Conservation (phyloP, 2,888 invertebrate species). For the Cetonia aurata region DNA sequence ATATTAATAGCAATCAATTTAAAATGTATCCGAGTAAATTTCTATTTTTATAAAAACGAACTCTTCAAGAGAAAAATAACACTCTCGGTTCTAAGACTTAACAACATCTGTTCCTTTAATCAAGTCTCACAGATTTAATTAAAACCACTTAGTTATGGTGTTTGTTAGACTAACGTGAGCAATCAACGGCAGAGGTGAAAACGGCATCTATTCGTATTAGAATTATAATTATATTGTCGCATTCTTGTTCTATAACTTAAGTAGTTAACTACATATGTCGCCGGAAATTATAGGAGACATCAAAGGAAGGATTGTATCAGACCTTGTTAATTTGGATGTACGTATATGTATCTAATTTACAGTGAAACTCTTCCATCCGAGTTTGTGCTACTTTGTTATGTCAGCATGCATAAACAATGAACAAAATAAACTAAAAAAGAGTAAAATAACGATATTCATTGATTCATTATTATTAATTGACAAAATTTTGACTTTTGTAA, state of each 20-base stretch:
- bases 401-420: no score
- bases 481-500: no score
- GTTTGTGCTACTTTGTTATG: no score
- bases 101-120: conserved; percentile 28
- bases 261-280: no score
- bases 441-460: no score
- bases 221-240: conserved; percentile 6
- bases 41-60: conserved; percentile 1
- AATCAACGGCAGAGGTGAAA: conserved; percentile 22
- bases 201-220: conserved; percentile 4
- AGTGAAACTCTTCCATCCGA: no score
- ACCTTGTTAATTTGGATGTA: no score
- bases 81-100: background rate
- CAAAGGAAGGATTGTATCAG: no score
- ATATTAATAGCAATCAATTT: conserved; percentile 17
- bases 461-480: no score
- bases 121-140: conserved; percentile 31
- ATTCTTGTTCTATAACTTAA: background rate
- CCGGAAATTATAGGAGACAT: no score
- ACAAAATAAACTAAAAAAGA: no score
- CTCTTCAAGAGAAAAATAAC: background rate
- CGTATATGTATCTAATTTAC: no score
- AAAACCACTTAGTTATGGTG: conserved; percentile 12
- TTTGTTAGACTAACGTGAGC: conserved; percentile 4
- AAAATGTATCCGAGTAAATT: background rate